phyloP scores from a whole-genome alignment of 2,797 vertebrate genomes.

The Anguilla obscura region DNA sequence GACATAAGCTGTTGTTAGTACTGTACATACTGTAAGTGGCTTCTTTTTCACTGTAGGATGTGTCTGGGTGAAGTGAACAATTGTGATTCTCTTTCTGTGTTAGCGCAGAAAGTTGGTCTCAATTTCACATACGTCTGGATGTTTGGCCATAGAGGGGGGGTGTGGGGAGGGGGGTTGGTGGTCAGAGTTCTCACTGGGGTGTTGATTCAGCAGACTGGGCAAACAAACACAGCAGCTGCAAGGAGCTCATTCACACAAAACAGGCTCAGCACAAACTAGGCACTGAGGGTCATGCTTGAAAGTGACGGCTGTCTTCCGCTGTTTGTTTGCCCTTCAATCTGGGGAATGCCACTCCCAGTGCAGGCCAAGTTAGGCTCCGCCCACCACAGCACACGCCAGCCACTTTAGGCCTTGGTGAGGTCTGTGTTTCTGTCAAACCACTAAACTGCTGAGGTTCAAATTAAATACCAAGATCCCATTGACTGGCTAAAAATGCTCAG shows the following conservation, averaged over 20 bases:
- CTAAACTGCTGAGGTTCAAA: background rate
- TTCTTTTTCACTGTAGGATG: background rate
- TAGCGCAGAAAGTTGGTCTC: background rate
- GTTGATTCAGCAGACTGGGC: constrained; percentile 11
- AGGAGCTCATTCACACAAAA: constrained; percentile 24
- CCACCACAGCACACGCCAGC: background rate
- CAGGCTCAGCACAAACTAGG: constrained; percentile 5
- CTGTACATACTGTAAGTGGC: background rate
- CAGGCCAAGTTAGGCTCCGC: background rate
- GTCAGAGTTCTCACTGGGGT: background rate
- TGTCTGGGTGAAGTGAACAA: background rate
- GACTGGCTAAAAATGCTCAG: background rate
- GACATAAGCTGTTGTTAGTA: background rate
- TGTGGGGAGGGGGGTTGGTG: background rate
- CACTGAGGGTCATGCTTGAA: constrained; percentile 17
- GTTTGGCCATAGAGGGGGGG: background rate
- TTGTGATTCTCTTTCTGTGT: background rate
- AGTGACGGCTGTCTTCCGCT: constrained; percentile 4
- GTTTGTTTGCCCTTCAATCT: constrained; percentile 24
- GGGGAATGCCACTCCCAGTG: background rate
- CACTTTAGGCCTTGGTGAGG: constrained; percentile 2
- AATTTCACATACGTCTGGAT: background rate
- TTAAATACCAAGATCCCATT: background rate
- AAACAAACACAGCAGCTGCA: constrained; percentile 21
- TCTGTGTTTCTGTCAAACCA: background rate